phyloP scores from a whole-genome alignment of 2,113 vertebrate species.

The Bubo bubo region DNA sequence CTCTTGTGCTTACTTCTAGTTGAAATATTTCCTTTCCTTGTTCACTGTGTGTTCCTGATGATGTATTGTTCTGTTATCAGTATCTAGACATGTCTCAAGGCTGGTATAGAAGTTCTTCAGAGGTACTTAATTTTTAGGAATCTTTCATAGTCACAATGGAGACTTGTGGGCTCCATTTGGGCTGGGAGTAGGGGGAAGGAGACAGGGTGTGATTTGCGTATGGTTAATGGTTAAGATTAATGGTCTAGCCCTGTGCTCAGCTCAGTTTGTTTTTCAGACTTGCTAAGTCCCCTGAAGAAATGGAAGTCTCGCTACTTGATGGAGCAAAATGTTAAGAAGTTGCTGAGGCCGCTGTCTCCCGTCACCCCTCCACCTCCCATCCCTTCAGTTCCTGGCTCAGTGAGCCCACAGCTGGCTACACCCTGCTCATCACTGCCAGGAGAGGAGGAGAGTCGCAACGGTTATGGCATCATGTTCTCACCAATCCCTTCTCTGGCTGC shows the following conservation, averaged over 20 bases:
- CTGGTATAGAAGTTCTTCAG: not conserved
- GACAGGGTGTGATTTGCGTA: not conserved
- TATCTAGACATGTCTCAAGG: not conserved
- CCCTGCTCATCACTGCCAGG: slow-evolving; percentile 79
- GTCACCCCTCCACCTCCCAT: slow-evolving; percentile 85
- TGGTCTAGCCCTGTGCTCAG: not conserved
- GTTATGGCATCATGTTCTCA: slow-evolving; percentile 85
- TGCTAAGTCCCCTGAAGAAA: slow-evolving; percentile 91
- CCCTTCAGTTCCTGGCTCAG: slow-evolving; percentile 74
- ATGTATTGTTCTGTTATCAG: not conserved
- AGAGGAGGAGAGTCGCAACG: slow-evolving; percentile 82
- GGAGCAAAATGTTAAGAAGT: slow-evolving; percentile 80
- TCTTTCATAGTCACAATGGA: not conserved
- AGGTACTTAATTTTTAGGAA: not conserved
- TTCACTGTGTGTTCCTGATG: not conserved
- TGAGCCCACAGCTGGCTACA: slow-evolving; percentile 79
- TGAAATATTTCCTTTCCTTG: not conserved
- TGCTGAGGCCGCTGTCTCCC: slow-evolving; percentile 88
- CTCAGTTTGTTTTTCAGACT: slow-evolving; percentile 76
- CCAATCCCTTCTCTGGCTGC: slow-evolving; percentile 89
- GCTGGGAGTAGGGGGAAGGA: not conserved
- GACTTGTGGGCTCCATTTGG: not conserved
- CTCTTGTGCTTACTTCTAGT: not conserved
- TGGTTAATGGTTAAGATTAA: not conserved
- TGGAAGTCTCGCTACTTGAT: slow-evolving; percentile 88